These are phyloP conservation scores for Piprites chloris DNA, from an alignment of 2,113 vertebrate genomes.

Conservation along the genomic window DNA sequence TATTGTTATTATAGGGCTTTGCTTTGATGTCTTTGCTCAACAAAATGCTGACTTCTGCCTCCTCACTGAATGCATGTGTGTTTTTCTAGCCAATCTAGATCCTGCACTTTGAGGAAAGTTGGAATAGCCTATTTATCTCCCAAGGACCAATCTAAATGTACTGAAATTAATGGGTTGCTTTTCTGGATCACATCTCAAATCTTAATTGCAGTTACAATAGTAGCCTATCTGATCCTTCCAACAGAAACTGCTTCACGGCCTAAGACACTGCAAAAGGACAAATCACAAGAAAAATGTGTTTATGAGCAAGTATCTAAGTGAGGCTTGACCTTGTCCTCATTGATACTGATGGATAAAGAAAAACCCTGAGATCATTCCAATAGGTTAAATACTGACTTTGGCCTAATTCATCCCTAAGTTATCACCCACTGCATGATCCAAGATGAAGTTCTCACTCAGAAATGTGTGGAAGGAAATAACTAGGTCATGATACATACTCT, in stretches of 20 bases:
- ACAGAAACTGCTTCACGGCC: neutral
- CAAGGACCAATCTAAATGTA: neutral
- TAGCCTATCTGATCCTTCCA: neutral
- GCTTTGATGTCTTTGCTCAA: neutral
- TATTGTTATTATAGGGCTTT: neutral
- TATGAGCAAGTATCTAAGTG: neutral
- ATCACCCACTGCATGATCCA: neutral
- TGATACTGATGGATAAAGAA: neutral
- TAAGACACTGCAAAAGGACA: neutral
- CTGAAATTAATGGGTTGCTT: neutral
- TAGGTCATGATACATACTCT: constrained; percentile 35
- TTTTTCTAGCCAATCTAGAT: neutral
- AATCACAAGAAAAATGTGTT: neutral
- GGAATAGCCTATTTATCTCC: neutral
- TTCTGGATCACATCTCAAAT: neutral
- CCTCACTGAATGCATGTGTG: neutral
- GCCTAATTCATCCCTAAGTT: neutral
- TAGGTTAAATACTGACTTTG: neutral
- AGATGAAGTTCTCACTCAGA: constrained; percentile 44
- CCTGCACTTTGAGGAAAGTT: neutral
- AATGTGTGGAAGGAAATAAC: constrained; percentile 38
- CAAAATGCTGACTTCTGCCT: neutral
- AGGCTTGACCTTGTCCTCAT: neutral
- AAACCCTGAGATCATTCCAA: neutral
- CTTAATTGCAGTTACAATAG: neutral